These are phyloP conservation scores for Muscina levida DNA, from an alignment of 2,888 invertebrate genomes.

Conservation along the genomic window DNA sequence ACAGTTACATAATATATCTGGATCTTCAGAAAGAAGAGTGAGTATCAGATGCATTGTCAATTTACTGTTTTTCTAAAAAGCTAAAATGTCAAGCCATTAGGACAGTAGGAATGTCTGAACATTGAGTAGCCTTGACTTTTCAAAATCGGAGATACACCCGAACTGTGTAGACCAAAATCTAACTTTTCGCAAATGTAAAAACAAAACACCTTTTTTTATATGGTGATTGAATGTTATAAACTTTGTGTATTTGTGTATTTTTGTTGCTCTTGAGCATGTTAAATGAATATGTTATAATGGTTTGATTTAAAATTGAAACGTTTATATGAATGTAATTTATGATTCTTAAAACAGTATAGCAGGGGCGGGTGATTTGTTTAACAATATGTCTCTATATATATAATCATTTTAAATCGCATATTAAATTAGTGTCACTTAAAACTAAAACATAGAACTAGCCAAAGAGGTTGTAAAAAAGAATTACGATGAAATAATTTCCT, in stretches of 20 bases:
- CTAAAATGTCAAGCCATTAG: too few species aligned
- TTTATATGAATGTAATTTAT: neutral
- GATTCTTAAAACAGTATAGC: constrained; percentile 42
- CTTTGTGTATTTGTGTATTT: constrained; percentile 42
- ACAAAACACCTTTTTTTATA: constrained; percentile 14
- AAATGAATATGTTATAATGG: constrained; percentile 12
- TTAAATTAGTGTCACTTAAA: constrained; percentile 45
- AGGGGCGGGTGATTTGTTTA: neutral
- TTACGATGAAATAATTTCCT: constrained; percentile 30
- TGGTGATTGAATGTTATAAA: constrained; percentile 49
- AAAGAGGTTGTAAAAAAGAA: constrained; percentile 20
- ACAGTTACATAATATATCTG: too few species aligned
- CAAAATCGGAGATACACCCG: too few species aligned
- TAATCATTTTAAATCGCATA: constrained; percentile 8
- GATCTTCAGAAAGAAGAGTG: too few species aligned
- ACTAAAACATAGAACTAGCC: constrained; percentile 45
- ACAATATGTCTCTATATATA: neutral
- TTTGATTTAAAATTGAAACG: constrained; percentile 26
- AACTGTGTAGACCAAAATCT: too few species aligned
- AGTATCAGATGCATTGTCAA: too few species aligned
- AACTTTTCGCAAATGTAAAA: too few species aligned
- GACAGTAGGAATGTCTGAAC: too few species aligned
- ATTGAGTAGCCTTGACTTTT: too few species aligned
- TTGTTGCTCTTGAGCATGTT: constrained; percentile 6
- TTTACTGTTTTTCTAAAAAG: too few species aligned